Base-by-base conservation (phyloP, 2,888 invertebrate species). In the Tricholauxania praeusta region DNA sequence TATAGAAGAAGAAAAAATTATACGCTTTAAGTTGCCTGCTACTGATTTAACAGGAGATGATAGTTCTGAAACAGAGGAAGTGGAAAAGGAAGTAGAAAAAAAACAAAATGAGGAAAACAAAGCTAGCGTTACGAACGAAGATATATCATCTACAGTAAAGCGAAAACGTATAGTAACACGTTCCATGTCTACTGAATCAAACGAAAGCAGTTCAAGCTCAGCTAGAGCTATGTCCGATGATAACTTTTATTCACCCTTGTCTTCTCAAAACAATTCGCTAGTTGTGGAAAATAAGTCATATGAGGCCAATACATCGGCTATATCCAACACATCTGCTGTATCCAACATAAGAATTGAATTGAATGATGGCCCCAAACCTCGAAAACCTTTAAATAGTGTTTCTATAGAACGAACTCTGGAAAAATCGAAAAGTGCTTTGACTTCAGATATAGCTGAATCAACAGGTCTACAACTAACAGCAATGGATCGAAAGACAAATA, bases 221-320 rank as follows among this genome's bases (percentile, higher is more conserved):
- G 49, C 49, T 28, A 72, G 28, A 48, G 67, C 60, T 0, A 7
- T 39, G 0, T 79, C 80, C 0, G 80, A 78, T 5, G 80, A 80
- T 1, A 76, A 79, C 63, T 82, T 80, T 59, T 55, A 79, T 39
- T 83, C 83, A 6, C 82, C 83, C 0, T 5, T 78, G 53, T 74
- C 78, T 5, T 80, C 81, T 2, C 76, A 78, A 52, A 77, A 83
- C 68, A 77, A 71, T 17, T 82, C 82, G 0, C 53, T 79, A 10
- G 69, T 64, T 1, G 53, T 52, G 12, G 74, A 66, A 6, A 64
- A 14, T 17, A 19, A 12, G 6, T 17, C 28, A 12, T 51, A 39
- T 12, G 52, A 39, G 32, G n/a, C 52, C 10, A 57, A 59, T 5
- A 14, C 10, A 4, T 53, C 60, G 12, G 51, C n/a, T 6, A 7